phyloP scores from a whole-genome alignment of 2,888 invertebrate species.

The Leptinotarsa haldemani region DNA sequence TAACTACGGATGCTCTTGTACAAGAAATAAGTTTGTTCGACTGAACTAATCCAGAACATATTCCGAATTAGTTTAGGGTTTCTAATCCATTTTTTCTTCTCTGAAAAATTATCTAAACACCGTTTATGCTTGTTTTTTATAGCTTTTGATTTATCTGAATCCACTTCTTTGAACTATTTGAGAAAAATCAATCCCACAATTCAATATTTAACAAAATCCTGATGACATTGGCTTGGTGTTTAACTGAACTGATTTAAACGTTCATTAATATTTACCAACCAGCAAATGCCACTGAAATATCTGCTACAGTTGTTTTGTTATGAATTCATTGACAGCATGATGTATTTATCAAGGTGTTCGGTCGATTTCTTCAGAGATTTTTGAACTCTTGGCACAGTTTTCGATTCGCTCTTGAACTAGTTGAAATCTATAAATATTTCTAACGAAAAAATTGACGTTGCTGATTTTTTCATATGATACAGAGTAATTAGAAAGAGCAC shows the following conservation, averaged over 20 bases:
- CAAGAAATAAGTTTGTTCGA: not conserved
- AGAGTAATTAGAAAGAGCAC: too few relatives aligned
- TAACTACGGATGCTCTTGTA: not conserved
- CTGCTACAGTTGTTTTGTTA: not conserved
- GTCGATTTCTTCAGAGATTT: not conserved
- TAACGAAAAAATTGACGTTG: not conserved
- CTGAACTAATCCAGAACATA: not conserved
- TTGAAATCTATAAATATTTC: not conserved
- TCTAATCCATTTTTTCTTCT: too few relatives aligned
- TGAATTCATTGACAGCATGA: not conserved
- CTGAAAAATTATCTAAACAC: too few relatives aligned
- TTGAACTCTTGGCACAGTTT: conserved; percentile 2
- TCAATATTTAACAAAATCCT: too few relatives aligned
- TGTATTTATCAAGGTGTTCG: not conserved
- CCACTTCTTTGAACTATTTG: too few relatives aligned
- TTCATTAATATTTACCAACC: not conserved
- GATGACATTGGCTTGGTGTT: not conserved
- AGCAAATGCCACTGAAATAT: not conserved
- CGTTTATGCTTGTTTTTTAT: too few relatives aligned
- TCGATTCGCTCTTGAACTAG: not conserved
- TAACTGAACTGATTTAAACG: not conserved
- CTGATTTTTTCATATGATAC: too few relatives aligned
- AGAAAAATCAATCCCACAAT: too few relatives aligned
- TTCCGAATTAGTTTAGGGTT: too few relatives aligned
- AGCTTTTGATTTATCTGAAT: too few relatives aligned